Base-by-base conservation (phyloP, 2,113 vertebrate species). In the Dipodomys ordii region DNA sequence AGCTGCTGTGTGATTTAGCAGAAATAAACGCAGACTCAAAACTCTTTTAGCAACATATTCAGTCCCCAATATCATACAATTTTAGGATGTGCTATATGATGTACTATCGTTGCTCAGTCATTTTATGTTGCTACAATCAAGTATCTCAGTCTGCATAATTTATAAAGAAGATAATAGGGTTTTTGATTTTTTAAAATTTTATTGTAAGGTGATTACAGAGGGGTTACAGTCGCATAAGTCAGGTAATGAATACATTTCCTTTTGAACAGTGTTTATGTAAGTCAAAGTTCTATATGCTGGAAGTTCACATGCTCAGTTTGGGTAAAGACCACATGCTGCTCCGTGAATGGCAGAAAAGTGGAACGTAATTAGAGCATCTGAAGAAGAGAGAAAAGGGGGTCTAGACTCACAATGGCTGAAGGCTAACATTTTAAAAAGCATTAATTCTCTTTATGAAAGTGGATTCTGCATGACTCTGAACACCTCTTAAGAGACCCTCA, bases 21-120 rank as follows among this genome's bases (percentile, higher is more conserved):
- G 81, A 88, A 73, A 80, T 44, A 76, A 88, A 71, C 57, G 88
- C 68, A 85, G 78, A 76, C 90, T 81, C 57, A 93, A 90, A 82
- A 12, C 15, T 22, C 71, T 87, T 88, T 71, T 64, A 62, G 35
- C 27, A 71, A 71, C 27, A 74, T 83, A n/a, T 49, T 84, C 73
- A 95, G 89, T 60, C 23, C 22, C 30, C 65, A 73, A 69, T 77
- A 88, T 86, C 49, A n/a, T 39, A 73, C 19, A 81, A n/a, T 85
- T 87, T 57, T 87, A 90, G 69, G 20, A 60, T 90, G 27, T 20
- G 28, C 28, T 87, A 12, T 67, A 53, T 83, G 32, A 87, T 67
- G 3, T 60, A 81, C 6, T 30, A 4, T 13, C n/a, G 15, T 10
- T 25, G n/a, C 32, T 68, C 74, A 72, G 12, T 74, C 6, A 57